phyloP scores from a whole-genome alignment of 2,113 vertebrate genomes.

The Dipodomys stephensi region DNA sequence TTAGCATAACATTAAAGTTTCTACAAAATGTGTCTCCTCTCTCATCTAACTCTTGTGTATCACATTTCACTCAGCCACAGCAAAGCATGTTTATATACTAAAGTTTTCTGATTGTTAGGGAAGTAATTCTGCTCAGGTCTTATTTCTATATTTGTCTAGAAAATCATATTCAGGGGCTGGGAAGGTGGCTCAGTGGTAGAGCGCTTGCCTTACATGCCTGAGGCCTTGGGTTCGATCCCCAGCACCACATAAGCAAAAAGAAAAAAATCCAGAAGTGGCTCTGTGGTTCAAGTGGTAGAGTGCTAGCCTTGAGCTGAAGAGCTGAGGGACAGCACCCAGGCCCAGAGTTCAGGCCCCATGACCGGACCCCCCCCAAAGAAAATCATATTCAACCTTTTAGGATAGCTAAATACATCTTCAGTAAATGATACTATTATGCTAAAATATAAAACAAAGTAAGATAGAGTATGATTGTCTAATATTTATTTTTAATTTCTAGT shows the following conservation, averaged over 20 bases:
- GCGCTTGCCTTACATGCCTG: too few relatives aligned
- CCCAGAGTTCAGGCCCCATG: too few relatives aligned
- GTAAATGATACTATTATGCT: not conserved
- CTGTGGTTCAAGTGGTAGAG: too few relatives aligned
- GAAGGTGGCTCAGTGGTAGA: too few relatives aligned
- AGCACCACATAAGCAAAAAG: too few relatives aligned
- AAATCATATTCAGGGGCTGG: not conserved
- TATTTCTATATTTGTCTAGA: not conserved
- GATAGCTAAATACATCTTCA: not conserved
- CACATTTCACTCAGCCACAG: not conserved
- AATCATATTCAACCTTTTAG: not conserved
- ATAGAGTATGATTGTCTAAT: not conserved
- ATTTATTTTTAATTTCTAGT: not conserved
- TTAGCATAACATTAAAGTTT: not conserved
- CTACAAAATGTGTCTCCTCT: not conserved
- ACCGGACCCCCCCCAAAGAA: too few relatives aligned
- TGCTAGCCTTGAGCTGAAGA: too few relatives aligned
- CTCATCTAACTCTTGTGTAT: not conserved
- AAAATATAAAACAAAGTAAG: conserved; percentile 42
- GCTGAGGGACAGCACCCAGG: too few relatives aligned
- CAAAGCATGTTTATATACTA: too few relatives aligned
- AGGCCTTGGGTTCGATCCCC: too few relatives aligned
- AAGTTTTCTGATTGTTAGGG: not conserved
- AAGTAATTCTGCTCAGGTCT: conserved; percentile 3
- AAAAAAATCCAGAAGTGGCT: too few relatives aligned